Percentiles rank a stretch among this genome's conserved stretches.
phyloP scores from a whole-genome alignment of 2,888 invertebrate species.

The Eupithecia centaureata region DNA sequence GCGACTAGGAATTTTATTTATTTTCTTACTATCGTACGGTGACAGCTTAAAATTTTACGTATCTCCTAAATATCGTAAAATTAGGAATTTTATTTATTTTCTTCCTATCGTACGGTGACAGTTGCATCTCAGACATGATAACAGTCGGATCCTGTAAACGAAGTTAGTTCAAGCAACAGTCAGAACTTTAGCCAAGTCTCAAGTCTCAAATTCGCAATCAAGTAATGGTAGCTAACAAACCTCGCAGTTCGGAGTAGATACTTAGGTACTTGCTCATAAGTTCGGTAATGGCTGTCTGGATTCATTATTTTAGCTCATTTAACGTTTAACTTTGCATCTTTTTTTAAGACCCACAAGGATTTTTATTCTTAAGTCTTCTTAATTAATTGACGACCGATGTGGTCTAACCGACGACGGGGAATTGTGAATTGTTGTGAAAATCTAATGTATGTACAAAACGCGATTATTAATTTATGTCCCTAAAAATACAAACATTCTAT shows the following conservation, averaged over 20 bases:
- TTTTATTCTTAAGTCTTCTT: too few relatives aligned
- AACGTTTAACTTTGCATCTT: neutral
- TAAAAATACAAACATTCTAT: neutral
- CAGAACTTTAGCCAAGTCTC: neutral
- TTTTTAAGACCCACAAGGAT: neutral
- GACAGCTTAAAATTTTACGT: too few relatives aligned
- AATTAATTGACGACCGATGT: too few relatives aligned
- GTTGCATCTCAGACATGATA: neutral
- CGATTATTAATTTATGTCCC: neutral
- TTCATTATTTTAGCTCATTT: neutral
- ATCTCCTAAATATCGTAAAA: too few relatives aligned
- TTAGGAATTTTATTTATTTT: too few relatives aligned
- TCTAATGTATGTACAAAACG: neutral
- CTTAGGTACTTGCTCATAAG: constrained; percentile 1
- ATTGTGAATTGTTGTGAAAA: neutral
- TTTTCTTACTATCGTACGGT: too few relatives aligned
- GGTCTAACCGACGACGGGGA: too few relatives aligned
- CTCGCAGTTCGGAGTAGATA: neutral
- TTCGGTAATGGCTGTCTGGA: neutral
- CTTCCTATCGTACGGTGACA: too few relatives aligned
- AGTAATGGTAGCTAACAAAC: neutral
- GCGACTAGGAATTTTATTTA: too few relatives aligned
- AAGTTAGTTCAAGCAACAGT: neutral
- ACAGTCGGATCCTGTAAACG: neutral
- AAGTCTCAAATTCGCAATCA: too few relatives aligned